Evolutionary conservation across 2,113 vertebrate genomes (phyloP).

Genomic region (Choloepus hoffmanni): DNA sequence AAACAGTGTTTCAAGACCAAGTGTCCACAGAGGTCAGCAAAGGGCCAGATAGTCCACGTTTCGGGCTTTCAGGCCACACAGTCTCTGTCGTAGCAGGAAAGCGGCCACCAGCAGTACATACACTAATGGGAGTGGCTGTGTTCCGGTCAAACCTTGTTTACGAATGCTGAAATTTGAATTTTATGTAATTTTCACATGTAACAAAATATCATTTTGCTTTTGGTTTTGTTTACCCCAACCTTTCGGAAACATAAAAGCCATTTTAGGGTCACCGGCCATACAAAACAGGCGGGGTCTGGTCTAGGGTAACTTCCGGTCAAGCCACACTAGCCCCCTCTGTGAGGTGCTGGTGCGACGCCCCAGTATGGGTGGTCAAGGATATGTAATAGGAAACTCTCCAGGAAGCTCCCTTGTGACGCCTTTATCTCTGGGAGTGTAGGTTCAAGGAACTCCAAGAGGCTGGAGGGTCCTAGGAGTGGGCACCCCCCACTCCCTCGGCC

Average conservation of each 20-base stretch:
- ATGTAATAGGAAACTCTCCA: neutral
- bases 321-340: too few species aligned
- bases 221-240: neutral
- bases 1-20: neutral
- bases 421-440: neutral
- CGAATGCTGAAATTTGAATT: neutral
- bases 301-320: neutral
- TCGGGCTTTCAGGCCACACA: neutral
- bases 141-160: neutral
- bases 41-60: neutral
- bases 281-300: neutral
- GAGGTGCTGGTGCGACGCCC: neutral
- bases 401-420: accelerated
- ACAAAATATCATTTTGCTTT: neutral
- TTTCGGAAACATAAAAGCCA: neutral
- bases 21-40: neutral
- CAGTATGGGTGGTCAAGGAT: neutral
- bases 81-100: accelerated
- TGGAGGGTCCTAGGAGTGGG: neutral
- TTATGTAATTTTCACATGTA: neutral
- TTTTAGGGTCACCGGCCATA: neutral
- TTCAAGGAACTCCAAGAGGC: neutral
- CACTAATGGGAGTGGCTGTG: accelerated
- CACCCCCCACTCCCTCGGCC: neutral
- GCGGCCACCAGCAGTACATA: accelerated